Evolutionary conservation across 1,140 invertebrate species (phyloP).

Genomic region (Pogonognathellus flavescens): DNA sequence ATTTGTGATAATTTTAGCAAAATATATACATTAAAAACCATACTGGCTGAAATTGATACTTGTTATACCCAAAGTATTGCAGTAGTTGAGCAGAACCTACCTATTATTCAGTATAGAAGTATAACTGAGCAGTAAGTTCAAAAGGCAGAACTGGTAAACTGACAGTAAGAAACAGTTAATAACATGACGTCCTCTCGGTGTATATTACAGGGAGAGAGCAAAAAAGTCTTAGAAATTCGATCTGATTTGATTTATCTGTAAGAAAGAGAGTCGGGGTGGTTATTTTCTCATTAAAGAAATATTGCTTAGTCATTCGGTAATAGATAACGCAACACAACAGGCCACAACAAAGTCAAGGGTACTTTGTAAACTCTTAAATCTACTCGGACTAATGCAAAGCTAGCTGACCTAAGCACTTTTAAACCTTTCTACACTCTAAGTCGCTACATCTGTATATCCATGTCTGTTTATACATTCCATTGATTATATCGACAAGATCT

Average conservation of each 20-base stretch:
- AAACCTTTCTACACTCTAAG: no score
- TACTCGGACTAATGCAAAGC: not conserved
- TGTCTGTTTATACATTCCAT: no score
- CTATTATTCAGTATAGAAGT: no score
- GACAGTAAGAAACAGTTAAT: not conserved
- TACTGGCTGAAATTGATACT: no score
- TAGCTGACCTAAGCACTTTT: no score
- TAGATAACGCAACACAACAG: constrained; percentile 31
- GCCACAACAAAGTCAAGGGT: constrained; percentile 37
- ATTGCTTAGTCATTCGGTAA: constrained; percentile 37
- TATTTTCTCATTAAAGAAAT: constrained; percentile 51
- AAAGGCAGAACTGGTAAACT: not conserved
- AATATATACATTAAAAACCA: not conserved
- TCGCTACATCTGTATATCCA: no score
- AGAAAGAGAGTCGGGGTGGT: constrained; percentile 19
- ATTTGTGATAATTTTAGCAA: not conserved
- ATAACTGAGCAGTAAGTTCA: no score
- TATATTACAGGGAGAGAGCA: not conserved
- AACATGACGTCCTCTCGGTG: no score
- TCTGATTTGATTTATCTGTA: constrained; percentile 31
- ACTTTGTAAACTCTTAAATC: not conserved
- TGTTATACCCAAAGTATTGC: no score
- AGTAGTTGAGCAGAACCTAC: no score
- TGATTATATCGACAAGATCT: no score
- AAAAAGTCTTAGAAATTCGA: constrained; percentile 24